These are phyloP conservation scores for Ethmia dodecea DNA, from an alignment of 2,888 invertebrate species.

Conservation along the genomic window DNA sequence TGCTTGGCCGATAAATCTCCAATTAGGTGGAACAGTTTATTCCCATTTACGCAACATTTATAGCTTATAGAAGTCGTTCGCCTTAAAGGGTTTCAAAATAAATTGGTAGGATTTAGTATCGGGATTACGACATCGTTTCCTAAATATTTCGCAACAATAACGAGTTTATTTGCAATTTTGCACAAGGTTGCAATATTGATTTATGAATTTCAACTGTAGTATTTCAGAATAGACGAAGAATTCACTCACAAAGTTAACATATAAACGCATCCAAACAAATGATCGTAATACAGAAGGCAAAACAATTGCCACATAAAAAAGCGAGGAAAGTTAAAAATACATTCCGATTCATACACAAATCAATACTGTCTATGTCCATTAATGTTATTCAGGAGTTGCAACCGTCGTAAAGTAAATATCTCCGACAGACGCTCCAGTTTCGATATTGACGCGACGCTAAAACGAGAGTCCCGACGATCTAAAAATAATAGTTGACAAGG, in stretches of 20 bases:
- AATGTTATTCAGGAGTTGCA: too few species aligned
- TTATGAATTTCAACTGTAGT: too few species aligned
- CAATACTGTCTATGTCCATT: too few species aligned
- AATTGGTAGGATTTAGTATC: constrained; percentile 9
- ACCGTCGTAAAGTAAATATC: too few species aligned
- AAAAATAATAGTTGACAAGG: constrained; percentile 60
- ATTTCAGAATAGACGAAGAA: too few species aligned
- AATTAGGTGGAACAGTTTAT: constrained; percentile 15
- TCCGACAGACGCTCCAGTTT: too few species aligned
- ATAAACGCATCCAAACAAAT: too few species aligned
- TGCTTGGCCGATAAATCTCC: constrained; percentile 11
- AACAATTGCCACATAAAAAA: too few species aligned
- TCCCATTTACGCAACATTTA: constrained; percentile 18
- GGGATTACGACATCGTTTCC: constrained; percentile 5
- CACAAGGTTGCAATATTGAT: constrained; percentile 56
- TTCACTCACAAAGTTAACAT: too few species aligned
- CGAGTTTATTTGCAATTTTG: constrained; percentile 26
- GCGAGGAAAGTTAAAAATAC: too few species aligned
- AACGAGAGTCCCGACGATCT: constrained; percentile 33
- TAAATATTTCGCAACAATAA: constrained; percentile 25
- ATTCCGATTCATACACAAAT: too few species aligned
- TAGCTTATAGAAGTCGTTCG: constrained; percentile 13
- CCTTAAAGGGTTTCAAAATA: constrained; percentile 17
- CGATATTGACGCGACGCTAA: constrained; percentile 26
- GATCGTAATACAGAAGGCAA: too few species aligned